phyloP scores from a whole-genome alignment of 2,888 invertebrate genomes.

The Ectemnius lituratus region DNA sequence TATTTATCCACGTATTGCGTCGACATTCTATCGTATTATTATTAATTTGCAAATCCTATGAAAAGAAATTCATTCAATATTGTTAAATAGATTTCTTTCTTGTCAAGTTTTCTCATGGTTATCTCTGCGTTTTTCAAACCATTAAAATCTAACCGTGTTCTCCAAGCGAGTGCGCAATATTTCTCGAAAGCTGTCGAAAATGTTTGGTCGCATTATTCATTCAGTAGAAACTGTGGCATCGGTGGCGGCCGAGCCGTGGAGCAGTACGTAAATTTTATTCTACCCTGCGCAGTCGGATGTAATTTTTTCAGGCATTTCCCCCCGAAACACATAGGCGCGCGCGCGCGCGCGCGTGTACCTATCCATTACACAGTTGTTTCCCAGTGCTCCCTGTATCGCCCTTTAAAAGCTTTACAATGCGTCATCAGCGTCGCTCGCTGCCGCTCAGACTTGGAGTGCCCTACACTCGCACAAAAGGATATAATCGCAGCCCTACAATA shows the following conservation, averaged over 20 bases:
- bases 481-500: conserved; percentile 77
- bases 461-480: conserved; percentile 76
- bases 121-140: no score
- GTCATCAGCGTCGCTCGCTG: conserved; percentile 74
- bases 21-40: neutral
- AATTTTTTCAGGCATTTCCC: conserved; percentile 44
- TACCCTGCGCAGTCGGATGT: conserved; percentile 35
- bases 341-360: conserved; percentile 64
- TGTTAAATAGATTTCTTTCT: neutral
- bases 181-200: no score
- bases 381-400: conserved; percentile 61
- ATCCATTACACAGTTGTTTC: conserved; percentile 71
- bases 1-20: neutral
- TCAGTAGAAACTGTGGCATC: no score
- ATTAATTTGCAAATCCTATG: neutral
- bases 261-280: conserved; percentile 38
- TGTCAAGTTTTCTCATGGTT: no score
- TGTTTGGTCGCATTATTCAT: no score
- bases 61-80: neutral
- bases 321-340: conserved; percentile 9
- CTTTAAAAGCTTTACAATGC: conserved; percentile 77
- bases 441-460: conserved; percentile 70
- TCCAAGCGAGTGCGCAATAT: no score
- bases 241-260: no score
- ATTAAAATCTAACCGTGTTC: no score